These are phyloP conservation scores for Chlamydotis undulata DNA, from an alignment of 2,113 vertebrate species.

Conservation along the genomic window DNA sequence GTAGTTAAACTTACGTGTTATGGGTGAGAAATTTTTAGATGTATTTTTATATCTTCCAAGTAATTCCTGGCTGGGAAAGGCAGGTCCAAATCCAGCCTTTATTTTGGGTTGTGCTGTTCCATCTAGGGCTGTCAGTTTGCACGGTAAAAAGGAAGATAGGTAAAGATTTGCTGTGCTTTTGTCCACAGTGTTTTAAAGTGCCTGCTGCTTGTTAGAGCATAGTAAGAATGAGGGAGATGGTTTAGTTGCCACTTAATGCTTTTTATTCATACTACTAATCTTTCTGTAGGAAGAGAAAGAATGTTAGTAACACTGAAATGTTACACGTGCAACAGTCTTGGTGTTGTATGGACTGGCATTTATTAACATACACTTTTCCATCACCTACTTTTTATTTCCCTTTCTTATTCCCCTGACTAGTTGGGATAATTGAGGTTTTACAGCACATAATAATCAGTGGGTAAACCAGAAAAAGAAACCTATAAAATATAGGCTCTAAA, in stretches of 20 bases:
- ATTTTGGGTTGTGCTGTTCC: not conserved
- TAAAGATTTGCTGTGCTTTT: not conserved
- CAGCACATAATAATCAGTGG: not conserved
- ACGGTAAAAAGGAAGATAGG: not conserved
- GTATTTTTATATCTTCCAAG: not conserved
- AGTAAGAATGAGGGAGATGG: not conserved
- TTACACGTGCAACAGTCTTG: not conserved
- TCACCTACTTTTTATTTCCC: constrained; percentile 2
- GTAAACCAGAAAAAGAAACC: constrained; percentile 27
- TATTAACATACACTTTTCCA: not conserved
- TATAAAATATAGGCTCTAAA: constrained; percentile 11
- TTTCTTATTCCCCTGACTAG: constrained; percentile 16
- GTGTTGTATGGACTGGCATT: not conserved
- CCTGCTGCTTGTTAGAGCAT: not conserved
- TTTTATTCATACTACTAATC: not conserved
- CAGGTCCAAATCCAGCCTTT: not conserved
- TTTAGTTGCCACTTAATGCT: not conserved
- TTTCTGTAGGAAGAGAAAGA: not conserved
- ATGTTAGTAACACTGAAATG: not conserved
- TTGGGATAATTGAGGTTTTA: constrained; percentile 49
- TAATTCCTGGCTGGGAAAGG: not conserved
- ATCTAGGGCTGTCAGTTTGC: not conserved
- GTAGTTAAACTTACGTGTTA: not conserved
- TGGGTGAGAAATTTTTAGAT: not conserved
- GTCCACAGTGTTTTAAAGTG: not conserved